Conservation (phyloP, 1,140 invertebrate genomes). For the Telenomus remus region DNA sequence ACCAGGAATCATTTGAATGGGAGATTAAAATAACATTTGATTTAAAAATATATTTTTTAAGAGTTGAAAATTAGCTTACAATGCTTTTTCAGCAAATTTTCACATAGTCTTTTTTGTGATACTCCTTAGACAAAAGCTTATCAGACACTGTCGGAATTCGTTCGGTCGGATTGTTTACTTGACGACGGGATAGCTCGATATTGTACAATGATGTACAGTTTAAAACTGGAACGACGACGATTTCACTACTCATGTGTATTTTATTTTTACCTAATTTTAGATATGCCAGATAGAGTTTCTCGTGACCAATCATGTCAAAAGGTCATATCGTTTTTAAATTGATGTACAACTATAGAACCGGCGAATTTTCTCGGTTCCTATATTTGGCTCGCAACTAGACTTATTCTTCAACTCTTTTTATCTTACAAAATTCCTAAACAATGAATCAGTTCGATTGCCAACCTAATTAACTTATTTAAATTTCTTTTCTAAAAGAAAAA, state of each 20-base stretch:
- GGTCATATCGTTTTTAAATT: background rate
- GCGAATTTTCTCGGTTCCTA: too few relatives aligned
- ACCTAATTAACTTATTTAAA: too few relatives aligned
- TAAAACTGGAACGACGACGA: constrained; percentile 48
- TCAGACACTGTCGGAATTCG: constrained; percentile 34
- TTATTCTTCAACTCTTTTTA: too few relatives aligned
- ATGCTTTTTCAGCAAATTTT: too few relatives aligned
- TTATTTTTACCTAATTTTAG: constrained; percentile 50
- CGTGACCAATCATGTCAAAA: constrained; percentile 2
- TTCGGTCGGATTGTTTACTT: constrained; percentile 67
- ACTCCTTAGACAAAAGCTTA: constrained; percentile 3
- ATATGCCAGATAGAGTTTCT: background rate
- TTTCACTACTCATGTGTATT: constrained; percentile 13
- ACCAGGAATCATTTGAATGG: too few relatives aligned
- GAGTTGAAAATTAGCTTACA: background rate
- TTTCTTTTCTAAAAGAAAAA: too few relatives aligned
- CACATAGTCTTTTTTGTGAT: too few relatives aligned
- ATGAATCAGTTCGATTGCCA: too few relatives aligned
- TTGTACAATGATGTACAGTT: constrained; percentile 28
- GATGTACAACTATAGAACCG: background rate
- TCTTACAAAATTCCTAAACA: too few relatives aligned
- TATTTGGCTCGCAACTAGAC: too few relatives aligned
- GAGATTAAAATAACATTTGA: too few relatives aligned
- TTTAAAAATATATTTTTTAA: background rate
- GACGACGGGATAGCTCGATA: constrained; percentile 73